Conservation (phyloP, 2,797 vertebrate genomes). For the Falco naumanni region DNA sequence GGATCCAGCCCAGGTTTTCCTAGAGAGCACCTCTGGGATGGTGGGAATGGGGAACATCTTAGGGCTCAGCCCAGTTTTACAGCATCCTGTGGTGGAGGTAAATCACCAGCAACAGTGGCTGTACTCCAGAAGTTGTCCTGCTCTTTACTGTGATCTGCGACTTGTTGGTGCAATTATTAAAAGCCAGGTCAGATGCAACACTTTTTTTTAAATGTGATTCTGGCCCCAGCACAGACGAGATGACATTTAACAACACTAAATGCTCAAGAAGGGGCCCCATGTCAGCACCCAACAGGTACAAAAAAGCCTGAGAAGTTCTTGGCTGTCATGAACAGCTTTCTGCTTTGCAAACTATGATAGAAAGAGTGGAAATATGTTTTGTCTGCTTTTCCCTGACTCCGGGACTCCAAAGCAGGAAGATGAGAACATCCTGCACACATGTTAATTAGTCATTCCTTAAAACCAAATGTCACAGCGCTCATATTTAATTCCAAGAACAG, state of each 20-base stretch:
- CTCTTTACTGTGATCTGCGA: background rate
- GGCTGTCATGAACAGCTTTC: slow-evolving; percentile 29
- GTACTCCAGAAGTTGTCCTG: background rate
- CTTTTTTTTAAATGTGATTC: background rate
- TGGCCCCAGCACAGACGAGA: background rate
- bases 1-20: background rate
- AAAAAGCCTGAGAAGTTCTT: slow-evolving; percentile 51
- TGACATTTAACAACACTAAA: slow-evolving; percentile 37
- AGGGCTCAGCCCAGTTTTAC: background rate
- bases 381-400: slow-evolving; percentile 56
- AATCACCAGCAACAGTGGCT: background rate
- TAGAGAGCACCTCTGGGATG: rapidly evolving
- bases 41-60: background rate
- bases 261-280: background rate
- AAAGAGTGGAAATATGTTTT: slow-evolving; percentile 62
- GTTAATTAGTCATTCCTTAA: slow-evolving; percentile 75
- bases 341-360: slow-evolving; percentile 61
- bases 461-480: slow-evolving; percentile 76
- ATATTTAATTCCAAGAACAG: slow-evolving; percentile 74
- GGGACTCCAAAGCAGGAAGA: slow-evolving; percentile 61
- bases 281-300: slow-evolving; percentile 59
- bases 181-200: background rate
- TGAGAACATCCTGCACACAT: slow-evolving; percentile 71
- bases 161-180: background rate
- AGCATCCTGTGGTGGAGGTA: background rate